Base-by-base conservation (phyloP, 2,797 vertebrate species). In the Xenentodon cancila region DNA sequence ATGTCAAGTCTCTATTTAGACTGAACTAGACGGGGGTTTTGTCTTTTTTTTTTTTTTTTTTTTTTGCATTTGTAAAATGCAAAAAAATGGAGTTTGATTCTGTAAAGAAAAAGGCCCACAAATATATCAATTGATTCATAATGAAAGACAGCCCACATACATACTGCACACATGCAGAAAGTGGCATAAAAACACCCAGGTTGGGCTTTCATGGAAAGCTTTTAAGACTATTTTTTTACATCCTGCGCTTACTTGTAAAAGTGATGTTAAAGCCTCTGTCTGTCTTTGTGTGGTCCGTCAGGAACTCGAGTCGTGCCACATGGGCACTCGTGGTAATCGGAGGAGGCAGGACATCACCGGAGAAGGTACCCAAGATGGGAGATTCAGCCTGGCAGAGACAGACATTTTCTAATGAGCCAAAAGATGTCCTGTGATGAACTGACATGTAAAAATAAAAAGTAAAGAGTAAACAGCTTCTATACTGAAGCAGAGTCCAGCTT, bases 181-280 rank as follows among this genome's bases (percentile, higher is more conserved):
- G 13, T 15, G 3, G 37, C 15, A 40, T 40, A 16, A 40, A 37
- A 13, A 4, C 9, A 37, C 12, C 11, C 34, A 37, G 3, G 50
- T 32, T 15, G 4, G 5, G 44, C 21, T 54, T 68, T 37, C 54
- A 30, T 66, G 67, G 74, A 70, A 54, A 66, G 51, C 52, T 64
- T 53, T 62, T 12, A 63, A 69, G 21, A 68, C 51, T 66, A 65
- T 1, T 8, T 7, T n/a, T 54, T 72, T 50, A 53, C 75, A 53
- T 42, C 15, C 8, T 43, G 18, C 45, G 91, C 97, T 91, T 87
- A 99, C 98, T 99, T 58, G 97, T 99, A 79, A 99, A 99, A 1
- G 96, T 98, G 82, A 99, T 99, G 88, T 99, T 99, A 89, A 99
- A 99, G 52, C 98, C 98, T 57, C 98, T 91, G 81, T 98, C 95